phyloP scores from a whole-genome alignment of 2,797 vertebrate genomes.

The Onychomys leucogaster region DNA sequence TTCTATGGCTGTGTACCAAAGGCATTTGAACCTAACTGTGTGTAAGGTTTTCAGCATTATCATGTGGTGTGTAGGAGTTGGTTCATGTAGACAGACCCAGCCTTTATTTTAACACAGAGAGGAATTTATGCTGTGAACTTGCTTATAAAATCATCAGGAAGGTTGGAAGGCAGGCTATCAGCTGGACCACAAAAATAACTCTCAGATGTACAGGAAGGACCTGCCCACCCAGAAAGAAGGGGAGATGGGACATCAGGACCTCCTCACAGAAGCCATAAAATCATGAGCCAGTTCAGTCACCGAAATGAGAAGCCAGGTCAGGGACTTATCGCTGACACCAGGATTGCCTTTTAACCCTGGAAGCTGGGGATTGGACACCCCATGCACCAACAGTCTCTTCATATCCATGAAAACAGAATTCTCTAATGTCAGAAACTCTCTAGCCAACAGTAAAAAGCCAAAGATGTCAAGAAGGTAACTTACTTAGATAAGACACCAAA shows the following conservation, averaged over 20 bases:
- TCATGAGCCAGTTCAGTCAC: not conserved
- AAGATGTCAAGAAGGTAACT: not conserved
- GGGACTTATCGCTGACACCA: not conserved
- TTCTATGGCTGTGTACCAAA: not conserved
- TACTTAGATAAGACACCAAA: not conserved
- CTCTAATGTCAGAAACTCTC: not conserved
- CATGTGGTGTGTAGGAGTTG: not conserved
- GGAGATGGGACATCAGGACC: not conserved
- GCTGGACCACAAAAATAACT: not conserved
- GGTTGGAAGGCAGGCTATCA: not conserved
- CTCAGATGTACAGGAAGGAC: not conserved
- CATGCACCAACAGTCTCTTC: not conserved
- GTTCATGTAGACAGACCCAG: not conserved
- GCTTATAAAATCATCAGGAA: not conserved
- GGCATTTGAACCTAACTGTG: not conserved
- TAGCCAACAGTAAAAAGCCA: not conserved
- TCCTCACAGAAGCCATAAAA: too few species aligned
- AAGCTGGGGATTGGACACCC: not conserved
- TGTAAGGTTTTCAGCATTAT: constrained; percentile 10
- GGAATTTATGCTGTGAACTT: not conserved
- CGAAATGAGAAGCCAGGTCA: not conserved
- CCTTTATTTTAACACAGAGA: constrained; percentile 19
- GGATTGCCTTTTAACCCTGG: not conserved
- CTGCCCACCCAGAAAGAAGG: not conserved
- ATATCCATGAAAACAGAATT: not conserved